Conservation (phyloP, 92 coral and sea anemone species). For the Zoanthus sociatus region DNA sequence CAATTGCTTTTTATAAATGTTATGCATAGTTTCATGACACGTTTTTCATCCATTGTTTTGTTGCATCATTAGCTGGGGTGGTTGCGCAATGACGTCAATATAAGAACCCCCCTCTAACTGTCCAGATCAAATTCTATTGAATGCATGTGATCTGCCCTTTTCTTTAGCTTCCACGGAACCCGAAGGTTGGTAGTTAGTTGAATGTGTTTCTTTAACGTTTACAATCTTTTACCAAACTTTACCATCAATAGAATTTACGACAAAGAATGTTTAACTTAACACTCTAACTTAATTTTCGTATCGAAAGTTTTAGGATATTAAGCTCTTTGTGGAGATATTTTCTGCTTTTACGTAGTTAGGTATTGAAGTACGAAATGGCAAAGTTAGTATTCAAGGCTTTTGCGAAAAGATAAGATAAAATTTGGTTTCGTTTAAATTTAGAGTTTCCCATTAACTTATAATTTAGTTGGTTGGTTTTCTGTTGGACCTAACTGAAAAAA, state of each 20-base stretch:
- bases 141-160: slow-evolving; percentile 78
- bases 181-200: background rate
- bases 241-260: background rate
- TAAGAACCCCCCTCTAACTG: slow-evolving; percentile 55
- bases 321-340: background rate
- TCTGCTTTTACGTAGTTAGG: background rate
- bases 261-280: background rate
- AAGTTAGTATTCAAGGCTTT: slow-evolving; percentile 1
- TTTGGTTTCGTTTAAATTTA: background rate
- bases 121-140: slow-evolving; percentile 54
- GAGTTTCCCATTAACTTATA: background rate
- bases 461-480: background rate
- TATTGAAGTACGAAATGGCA: background rate
- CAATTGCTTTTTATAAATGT: too few relatives aligned
- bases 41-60: background rate
- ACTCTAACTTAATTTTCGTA: background rate
- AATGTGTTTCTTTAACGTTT: background rate
- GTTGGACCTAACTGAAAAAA: background rate
- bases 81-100: slow-evolving; percentile 48
- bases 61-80: slow-evolving; percentile 6
- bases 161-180: slow-evolving; percentile 55
- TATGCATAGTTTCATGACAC: too few relatives aligned
- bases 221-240: background rate
- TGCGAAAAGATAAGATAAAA: background rate
- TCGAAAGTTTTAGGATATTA: background rate